These are phyloP conservation scores for Macrotis lagotis DNA, from an alignment of 2,113 vertebrate species.

Conservation along the genomic window DNA sequence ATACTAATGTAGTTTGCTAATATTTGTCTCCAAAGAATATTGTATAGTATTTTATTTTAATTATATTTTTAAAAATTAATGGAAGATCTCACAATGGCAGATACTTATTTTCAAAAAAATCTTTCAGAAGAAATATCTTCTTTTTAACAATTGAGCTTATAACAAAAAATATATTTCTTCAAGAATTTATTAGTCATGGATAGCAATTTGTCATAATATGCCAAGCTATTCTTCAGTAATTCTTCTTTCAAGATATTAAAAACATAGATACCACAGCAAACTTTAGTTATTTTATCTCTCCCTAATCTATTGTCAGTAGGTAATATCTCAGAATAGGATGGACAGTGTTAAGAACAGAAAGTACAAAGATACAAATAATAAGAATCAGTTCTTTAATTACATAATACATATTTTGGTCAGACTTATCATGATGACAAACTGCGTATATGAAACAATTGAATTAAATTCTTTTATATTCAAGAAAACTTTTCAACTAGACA, in stretches of 20 bases:
- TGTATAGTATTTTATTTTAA: not conserved
- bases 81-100: not conserved
- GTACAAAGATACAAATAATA: slow-evolving; percentile 19
- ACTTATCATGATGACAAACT: slow-evolving; percentile 69
- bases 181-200: not conserved
- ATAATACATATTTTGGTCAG: slow-evolving; percentile 4
- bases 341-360: not conserved
- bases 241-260: slow-evolving; percentile 24
- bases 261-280: not conserved
- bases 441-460: no score
- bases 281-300: slow-evolving; percentile 7
- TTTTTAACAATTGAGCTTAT: not conserved
- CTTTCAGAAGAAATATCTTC: not conserved
- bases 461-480: no score
- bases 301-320: slow-evolving; percentile 39
- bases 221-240: not conserved
- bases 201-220: not conserved
- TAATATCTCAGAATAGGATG: not conserved
- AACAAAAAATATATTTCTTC: slow-evolving; percentile 3
- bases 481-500: no score
- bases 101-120: not conserved
- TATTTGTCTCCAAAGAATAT: not conserved
- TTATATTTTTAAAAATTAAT: not conserved
- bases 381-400: slow-evolving; percentile 46
- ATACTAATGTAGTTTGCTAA: not conserved